Evolutionary conservation across 2,888 invertebrate genomes (phyloP), one percentile per base, ranked within the genome.

Genomic region (Synanthedon myopaeformis): DNA sequence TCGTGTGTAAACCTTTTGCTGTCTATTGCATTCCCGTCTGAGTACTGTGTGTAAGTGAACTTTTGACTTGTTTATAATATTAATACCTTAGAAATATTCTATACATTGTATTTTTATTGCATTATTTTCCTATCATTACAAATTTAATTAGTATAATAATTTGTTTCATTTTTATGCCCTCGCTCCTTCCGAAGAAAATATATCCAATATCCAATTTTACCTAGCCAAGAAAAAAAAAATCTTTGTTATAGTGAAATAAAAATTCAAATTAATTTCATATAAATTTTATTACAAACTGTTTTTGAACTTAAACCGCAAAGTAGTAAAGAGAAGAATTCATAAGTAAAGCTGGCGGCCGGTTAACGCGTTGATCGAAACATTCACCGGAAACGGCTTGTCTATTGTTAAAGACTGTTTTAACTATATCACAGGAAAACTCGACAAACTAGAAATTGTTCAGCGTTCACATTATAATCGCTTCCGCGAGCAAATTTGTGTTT

Each of bases 261-360:
- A 35, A 35, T 10, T 3, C 35, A 35, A 35, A 35, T 35, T 35
- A 71, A 72, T 80, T 82, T 79, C 74, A 75, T 87, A 85, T 77
- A 86, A 85, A 85, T 84, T 87, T 87, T 84, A 85, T 86, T 86
- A 83, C 80, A 86, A 86, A 87, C 76, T 78, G 72, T 81, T 81
- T 74, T 75, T 76, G 75, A 72, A 80, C 79, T 84, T 82, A 79
- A 70, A 79, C 77, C 80, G 82, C 83, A 86, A 85, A 49, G 82
- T 79, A 73, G 83, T 79, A 82, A 79, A 83, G 74, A 78, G 74
- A 78, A 75, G 78, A 78, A 73, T 74, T 74, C 12, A 72, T 76
- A 77, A 74, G 69, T 76, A 72, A 71, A 72, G 71, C 77, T 77
- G 76, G 73, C 65, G 63, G 60, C 75, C 75, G 76, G 77, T 72